Conservation (phyloP, 1,140 invertebrate species). For the Acromyrmex charruanus region DNA sequence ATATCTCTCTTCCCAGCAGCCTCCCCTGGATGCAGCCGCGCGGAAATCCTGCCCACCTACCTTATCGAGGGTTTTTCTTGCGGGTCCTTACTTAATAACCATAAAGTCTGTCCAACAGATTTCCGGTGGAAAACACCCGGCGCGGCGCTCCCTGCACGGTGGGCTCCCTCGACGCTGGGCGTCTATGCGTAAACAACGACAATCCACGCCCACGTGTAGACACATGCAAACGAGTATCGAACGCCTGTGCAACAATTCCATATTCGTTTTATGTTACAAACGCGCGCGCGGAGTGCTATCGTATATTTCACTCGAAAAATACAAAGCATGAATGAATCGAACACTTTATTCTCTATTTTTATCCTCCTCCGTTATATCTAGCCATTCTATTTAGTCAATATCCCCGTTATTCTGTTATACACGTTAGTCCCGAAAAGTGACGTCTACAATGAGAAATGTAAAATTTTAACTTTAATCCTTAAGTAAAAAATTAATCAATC, state of each 20-base stretch:
- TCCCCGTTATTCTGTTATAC: too few species aligned
- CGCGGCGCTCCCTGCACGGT: background rate
- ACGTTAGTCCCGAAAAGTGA: too few species aligned
- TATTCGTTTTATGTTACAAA: background rate
- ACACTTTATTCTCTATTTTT: constrained; percentile 6
- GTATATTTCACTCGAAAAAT: background rate
- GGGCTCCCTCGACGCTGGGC: background rate
- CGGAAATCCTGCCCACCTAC: constrained; percentile 39
- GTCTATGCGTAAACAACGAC: constrained; percentile 40
- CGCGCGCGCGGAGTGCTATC: background rate
- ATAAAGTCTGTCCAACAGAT: constrained; percentile 29
- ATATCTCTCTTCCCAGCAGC: constrained; percentile 34
- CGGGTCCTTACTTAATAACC: background rate
- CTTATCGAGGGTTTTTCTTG: background rate
- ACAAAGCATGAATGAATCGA: background rate
- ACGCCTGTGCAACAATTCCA: background rate
- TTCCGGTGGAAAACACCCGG: constrained; percentile 50
- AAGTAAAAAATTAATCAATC: too few species aligned
- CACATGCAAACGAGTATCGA: constrained; percentile 18
- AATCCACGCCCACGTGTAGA: constrained; percentile 9
- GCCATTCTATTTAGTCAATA: background rate
- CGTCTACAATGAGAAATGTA: too few species aligned
- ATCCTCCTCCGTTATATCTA: background rate
- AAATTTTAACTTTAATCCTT: too few species aligned
- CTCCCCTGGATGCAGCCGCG: constrained; percentile 14